Evolutionary conservation across 1,140 invertebrate genomes (phyloP).

Genomic region (Meloidogyne exigua): DNA sequence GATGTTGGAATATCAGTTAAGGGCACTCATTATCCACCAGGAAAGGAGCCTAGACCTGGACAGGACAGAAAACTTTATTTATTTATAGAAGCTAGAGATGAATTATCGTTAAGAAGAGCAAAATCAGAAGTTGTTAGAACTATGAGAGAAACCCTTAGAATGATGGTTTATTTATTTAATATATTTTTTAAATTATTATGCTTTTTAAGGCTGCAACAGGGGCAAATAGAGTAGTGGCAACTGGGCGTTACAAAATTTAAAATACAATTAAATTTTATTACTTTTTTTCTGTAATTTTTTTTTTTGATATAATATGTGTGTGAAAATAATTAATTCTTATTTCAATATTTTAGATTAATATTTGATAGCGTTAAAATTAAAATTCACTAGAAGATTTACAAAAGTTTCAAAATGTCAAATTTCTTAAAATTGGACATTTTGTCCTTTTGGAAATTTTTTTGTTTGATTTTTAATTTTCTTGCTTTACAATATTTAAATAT

Average conservation of each 20-base stretch:
- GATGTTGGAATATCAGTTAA: constrained; percentile 96
- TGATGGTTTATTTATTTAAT: constrained; percentile 49
- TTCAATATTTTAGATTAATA: no score
- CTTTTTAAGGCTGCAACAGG: constrained; percentile 15
- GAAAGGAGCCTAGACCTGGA: constrained; percentile 79
- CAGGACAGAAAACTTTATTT: constrained; percentile 89
- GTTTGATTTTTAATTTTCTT: no score
- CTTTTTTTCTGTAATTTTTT: neutral
- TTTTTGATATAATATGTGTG: neutral
- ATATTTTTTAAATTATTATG: neutral
- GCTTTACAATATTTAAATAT: no score
- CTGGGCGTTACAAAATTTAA: constrained; percentile 24
- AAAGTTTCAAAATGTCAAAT: no score
- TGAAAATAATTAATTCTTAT: no score
- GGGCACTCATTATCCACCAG: constrained; percentile 88
- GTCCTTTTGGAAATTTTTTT: neutral
- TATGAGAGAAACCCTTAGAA: constrained; percentile 79
- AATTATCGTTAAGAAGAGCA: constrained; percentile 92
- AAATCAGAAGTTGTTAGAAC: constrained; percentile 95
- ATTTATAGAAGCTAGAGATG: constrained; percentile 96
- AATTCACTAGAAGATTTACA: no score
- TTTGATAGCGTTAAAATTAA: no score
- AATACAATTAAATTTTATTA: no score
- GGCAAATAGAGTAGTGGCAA: constrained; percentile 8
- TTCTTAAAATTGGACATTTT: constrained; percentile 1